These are phyloP conservation scores for Crocuta crocuta DNA, from an alignment of 2,113 vertebrate genomes.

Conservation along the genomic window DNA sequence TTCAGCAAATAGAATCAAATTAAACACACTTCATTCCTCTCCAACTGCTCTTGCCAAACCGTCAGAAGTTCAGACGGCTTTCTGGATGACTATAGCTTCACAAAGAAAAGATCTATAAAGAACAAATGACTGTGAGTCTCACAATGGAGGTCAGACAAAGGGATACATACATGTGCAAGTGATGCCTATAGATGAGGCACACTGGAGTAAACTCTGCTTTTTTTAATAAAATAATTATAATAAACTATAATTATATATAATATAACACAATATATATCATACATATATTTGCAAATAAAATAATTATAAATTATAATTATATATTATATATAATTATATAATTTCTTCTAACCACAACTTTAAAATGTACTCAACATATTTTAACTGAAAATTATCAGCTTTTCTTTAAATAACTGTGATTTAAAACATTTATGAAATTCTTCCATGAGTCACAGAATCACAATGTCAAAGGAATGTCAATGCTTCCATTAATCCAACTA, in stretches of 20 bases:
- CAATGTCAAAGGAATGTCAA: background rate
- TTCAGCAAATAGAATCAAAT: background rate
- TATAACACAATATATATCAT: too few relatives aligned
- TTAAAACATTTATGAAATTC: conserved; percentile 55
- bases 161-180: rapidly evolving
- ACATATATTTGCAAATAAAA: too few relatives aligned
- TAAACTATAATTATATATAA: too few relatives aligned
- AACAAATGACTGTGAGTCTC: background rate
- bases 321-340: background rate
- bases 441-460: background rate
- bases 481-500: conserved; percentile 1
- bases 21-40: background rate
- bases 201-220: background rate
- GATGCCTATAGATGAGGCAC: background rate
- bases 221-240: background rate
- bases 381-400: background rate
- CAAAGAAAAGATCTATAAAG: background rate
- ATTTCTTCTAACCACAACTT: background rate
- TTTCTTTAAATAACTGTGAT: conserved; percentile 6
- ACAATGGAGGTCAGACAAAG: background rate
- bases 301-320: too few relatives aligned
- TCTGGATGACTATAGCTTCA: background rate
- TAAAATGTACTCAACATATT: background rate
- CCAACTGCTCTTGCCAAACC: background rate
- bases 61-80: background rate